A percentile compares a stretch with the other conserved stretches of the same genome.
Conservation (phyloP, 2,888 invertebrate species). For the Drosophila fulvimacula region DNA sequence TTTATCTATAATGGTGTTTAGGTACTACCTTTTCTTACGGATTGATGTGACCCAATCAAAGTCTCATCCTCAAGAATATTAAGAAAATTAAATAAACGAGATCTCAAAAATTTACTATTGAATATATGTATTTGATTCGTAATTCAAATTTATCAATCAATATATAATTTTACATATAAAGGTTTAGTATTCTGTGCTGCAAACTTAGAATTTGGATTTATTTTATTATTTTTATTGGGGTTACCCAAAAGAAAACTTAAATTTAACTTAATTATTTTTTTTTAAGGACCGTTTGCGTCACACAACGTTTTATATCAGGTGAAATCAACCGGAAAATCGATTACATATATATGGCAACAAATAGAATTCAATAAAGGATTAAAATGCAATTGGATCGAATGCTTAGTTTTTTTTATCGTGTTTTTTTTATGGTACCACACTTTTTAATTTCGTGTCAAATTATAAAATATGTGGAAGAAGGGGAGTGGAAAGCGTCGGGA, state of each 20-base stretch:
- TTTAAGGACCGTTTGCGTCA: slow-evolving; percentile 38
- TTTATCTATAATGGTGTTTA: not conserved
- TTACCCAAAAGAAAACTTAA: slow-evolving; percentile 43
- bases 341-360: slow-evolving; percentile 57
- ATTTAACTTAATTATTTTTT: slow-evolving; percentile 35
- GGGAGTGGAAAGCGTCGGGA: not conserved
- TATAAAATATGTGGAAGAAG: slow-evolving; percentile 35
- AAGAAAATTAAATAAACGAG: not conserved
- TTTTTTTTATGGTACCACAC: slow-evolving; percentile 37
- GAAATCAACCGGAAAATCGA: slow-evolving; percentile 34
- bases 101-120: slow-evolving; percentile 20
- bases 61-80: not conserved
- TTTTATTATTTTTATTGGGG: slow-evolving; percentile 17
- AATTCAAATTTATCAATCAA: slow-evolving; percentile 44
- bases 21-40: not conserved
- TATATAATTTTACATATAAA: slow-evolving; percentile 47
- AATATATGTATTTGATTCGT: slow-evolving; percentile 47
- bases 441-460: slow-evolving; percentile 55
- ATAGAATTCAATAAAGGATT: slow-evolving; percentile 34
- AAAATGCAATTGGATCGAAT: slow-evolving; percentile 56
- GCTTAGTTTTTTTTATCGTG: slow-evolving; percentile 28
- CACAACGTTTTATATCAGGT: slow-evolving; percentile 27
- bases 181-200: slow-evolving; percentile 31
- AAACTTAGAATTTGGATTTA: slow-evolving; percentile 39
- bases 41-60: not conserved